Percentiles rank a stretch among this genome's conserved stretches.
These are phyloP conservation scores for Gymnocheta viridis DNA, from an alignment of 2,888 invertebrate species.

Conservation along the genomic window DNA sequence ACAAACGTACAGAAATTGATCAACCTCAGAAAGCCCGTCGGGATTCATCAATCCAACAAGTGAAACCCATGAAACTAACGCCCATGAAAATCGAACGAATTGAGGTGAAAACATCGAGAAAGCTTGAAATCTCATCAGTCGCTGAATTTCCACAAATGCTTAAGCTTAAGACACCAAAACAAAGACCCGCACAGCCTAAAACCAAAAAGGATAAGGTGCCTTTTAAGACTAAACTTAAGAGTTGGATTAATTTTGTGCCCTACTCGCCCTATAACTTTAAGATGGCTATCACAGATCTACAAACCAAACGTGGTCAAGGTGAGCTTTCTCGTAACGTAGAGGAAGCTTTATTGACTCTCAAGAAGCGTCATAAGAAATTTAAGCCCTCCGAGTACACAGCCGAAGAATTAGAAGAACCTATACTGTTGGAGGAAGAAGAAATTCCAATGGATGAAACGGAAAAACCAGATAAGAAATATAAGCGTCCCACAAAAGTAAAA, in stretches of 20 bases:
- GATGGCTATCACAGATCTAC: constrained; percentile 73
- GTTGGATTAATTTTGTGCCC: constrained; percentile 86
- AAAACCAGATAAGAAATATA: constrained; percentile 80
- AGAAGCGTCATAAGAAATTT: constrained; percentile 84
- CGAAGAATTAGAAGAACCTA: constrained; percentile 84
- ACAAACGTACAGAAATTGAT: constrained; percentile 80
- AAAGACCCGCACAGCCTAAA: constrained; percentile 82
- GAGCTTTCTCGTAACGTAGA: constrained; percentile 86
- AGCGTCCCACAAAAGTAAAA: constrained; percentile 74
- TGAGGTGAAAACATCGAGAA: constrained; percentile 84
- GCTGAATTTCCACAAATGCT: constrained; percentile 85
- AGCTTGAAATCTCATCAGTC: constrained; percentile 85
- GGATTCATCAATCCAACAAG: constrained; percentile 74
- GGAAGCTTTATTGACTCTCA: constrained; percentile 86
- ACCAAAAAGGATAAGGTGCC: constrained; percentile 83
- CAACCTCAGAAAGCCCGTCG: constrained; percentile 78
- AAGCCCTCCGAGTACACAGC: constrained; percentile 84
- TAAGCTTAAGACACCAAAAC: constrained; percentile 84
- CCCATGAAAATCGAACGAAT: constrained; percentile 85
- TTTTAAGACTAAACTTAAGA: constrained; percentile 88
- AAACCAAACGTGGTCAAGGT: constrained; percentile 85
- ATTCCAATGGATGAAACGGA: constrained; percentile 69
- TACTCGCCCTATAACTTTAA: constrained; percentile 84
- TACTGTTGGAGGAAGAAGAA: constrained; percentile 74
- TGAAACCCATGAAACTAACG: constrained; percentile 77